These are phyloP conservation scores for Atta colombica DNA, from an alignment of 1,140 invertebrate genomes.

Conservation along the genomic window DNA sequence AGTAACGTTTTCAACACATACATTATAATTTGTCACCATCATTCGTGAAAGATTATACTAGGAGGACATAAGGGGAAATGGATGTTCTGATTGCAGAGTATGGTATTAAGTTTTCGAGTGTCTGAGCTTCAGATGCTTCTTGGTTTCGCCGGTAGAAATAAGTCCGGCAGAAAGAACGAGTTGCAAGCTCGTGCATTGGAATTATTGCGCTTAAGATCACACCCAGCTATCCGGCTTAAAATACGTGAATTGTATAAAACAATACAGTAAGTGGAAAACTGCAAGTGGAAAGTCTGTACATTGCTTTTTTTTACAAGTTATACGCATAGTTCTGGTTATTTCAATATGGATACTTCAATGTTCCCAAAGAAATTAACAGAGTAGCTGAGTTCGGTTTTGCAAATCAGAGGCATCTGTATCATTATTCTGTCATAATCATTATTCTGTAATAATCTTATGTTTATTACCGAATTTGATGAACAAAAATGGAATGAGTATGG, in stretches of 20 bases:
- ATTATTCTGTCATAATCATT: no score
- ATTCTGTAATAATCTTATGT: no score
- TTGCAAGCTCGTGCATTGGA: constrained; percentile 93
- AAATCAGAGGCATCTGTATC: no score
- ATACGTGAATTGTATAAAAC: constrained; percentile 93
- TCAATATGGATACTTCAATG: not conserved
- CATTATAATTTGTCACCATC: not conserved
- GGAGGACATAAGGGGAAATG: constrained; percentile 7
- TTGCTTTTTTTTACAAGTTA: not conserved
- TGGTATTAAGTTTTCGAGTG: constrained; percentile 94
- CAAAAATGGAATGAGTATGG: no score
- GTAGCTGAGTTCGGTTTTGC: no score
- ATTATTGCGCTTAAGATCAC: constrained; percentile 91
- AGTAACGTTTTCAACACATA: not conserved
- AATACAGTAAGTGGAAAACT: constrained; percentile 87
- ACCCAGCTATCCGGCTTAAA: constrained; percentile 91
- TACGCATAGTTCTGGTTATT: not conserved
- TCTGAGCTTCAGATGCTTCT: constrained; percentile 95
- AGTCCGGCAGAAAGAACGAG: constrained; percentile 95
- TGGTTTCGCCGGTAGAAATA: constrained; percentile 94
- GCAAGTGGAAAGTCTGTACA: not conserved
- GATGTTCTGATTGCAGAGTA: constrained; percentile 88
- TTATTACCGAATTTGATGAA: no score
- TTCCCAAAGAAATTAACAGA: not conserved
- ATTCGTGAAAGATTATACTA: not conserved